Evolutionary conservation across 2,888 invertebrate genomes (phyloP).

Genomic region (Sycophila texana): DNA sequence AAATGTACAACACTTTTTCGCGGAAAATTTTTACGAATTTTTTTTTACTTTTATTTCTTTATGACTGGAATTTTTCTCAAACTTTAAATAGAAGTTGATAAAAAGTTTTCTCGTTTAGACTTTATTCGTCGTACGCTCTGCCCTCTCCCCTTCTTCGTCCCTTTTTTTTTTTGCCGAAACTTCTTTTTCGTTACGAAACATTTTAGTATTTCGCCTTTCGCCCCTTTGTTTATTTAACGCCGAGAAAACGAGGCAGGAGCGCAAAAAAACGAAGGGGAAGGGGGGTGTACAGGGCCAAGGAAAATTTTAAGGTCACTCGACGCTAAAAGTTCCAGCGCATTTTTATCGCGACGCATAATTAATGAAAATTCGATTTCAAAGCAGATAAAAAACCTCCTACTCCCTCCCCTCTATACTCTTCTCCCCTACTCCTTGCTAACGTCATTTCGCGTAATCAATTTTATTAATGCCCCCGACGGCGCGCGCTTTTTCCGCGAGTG

Average conservation of each 20-base stretch:
- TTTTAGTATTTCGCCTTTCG: slow-evolving; percentile 25
- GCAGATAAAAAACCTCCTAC: slow-evolving; percentile 40
- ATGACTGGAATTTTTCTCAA: slow-evolving; percentile 46
- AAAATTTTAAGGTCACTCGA: not conserved
- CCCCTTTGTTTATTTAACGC: slow-evolving; percentile 36
- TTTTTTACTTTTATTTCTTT: slow-evolving; percentile 43
- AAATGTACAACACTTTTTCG: slow-evolving; percentile 40
- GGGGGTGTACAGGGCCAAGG: not conserved
- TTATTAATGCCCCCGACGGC: slow-evolving; percentile 45
- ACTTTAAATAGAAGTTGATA: slow-evolving; percentile 51
- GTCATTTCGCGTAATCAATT: slow-evolving; percentile 51
- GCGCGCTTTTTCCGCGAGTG: slow-evolving; percentile 26
- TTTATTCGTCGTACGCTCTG: slow-evolving; percentile 38
- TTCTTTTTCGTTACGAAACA: slow-evolving; percentile 35
- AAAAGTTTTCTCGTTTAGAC: slow-evolving; percentile 52
- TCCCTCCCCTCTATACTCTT: slow-evolving; percentile 3
- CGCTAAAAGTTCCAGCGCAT: slow-evolving; percentile 40
- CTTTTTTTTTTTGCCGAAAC: slow-evolving; percentile 9
- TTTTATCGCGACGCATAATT: slow-evolving; percentile 51
- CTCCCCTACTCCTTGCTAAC: slow-evolving; percentile 7
- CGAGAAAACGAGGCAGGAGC: not conserved
- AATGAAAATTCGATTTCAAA: slow-evolving; percentile 50
- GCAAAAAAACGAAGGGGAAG: not conserved
- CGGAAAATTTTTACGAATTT: slow-evolving; percentile 17
- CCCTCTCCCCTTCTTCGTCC: not conserved